Base-by-base conservation (phyloP, 2,888 invertebrate genomes). In the Orchesellides sinensis region DNA sequence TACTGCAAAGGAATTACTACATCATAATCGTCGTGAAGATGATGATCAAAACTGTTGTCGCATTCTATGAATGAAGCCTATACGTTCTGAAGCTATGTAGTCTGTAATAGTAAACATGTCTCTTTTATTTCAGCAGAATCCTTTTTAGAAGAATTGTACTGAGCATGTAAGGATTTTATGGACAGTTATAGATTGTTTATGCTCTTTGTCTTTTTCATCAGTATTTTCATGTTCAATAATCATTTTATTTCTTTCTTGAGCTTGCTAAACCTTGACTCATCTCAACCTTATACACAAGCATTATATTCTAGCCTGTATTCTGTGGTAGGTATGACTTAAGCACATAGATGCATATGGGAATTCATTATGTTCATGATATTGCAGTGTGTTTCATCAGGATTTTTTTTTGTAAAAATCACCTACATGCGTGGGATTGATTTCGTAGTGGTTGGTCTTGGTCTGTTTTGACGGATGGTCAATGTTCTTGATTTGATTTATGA, bases 401-500 rank as follows among this genome's bases (percentile, higher is more conserved):
- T 61, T 63, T 29, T 49, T 49, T 21, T 40, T 21, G 12, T 35
- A 35, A 63, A 54, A 40, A 63, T 63, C 40, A 35, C 63, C 32
- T 4, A n/a, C n/a, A n/a, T n/a, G n/a, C n/a, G 32, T 59, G 29
- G n/a, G 19, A 17, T 59, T 63, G 66, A 29, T 66, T 47, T 45
- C 66, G 1, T 17, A 27, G 66, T 66, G 66, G 66, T 66, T 66
- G 66, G 47, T 63, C n/a, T 66, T 66, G 66, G 47, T 40, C 72
- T 52, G 45, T 61, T 40, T 52, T 40, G 59, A 73, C 47, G 19
- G 65, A 65, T 70, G 74, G 61, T 63, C 35, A n/a, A n/a, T n/a
- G n/a, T n/a, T n/a, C n/a, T n/a, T 74, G 63, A 47, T 63, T 63
- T 74, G 74, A 74, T 74, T 74, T 74, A 74, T 74, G 74, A 47